Percentiles rank a stretch among this genome's conserved stretches.
These are phyloP conservation scores for Trichopria drosophilae DNA, from an alignment of 2,888 invertebrate genomes.

Conservation along the genomic window DNA sequence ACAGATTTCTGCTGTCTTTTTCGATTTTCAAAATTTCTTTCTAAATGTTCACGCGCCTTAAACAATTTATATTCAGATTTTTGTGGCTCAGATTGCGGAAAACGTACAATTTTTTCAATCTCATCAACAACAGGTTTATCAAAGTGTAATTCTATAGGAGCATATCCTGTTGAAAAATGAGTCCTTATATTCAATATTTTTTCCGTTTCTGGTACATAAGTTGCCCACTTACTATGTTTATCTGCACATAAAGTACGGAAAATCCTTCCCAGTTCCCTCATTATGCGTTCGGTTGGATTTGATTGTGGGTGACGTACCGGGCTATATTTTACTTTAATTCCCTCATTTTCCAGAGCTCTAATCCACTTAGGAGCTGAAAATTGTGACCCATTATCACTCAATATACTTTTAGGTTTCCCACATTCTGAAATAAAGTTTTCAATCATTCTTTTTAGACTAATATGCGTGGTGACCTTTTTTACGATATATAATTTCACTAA, in stretches of 20 bases:
- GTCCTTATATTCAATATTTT: slow-evolving; percentile 19
- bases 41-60: too few species aligned
- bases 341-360: background rate
- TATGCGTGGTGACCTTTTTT: slow-evolving; percentile 16
- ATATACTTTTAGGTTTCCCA: slow-evolving; percentile 16
- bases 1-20: too few species aligned
- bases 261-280: too few species aligned
- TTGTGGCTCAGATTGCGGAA: too few species aligned
- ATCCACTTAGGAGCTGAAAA: slow-evolving; percentile 20
- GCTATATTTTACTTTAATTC: background rate
- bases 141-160: slow-evolving; percentile 20
- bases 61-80: too few species aligned
- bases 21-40: too few species aligned
- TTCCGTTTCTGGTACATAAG: slow-evolving; percentile 20
- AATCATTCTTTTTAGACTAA: slow-evolving; percentile 15
- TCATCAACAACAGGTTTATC: slow-evolving; percentile 9
- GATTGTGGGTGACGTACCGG: slow-evolving; percentile 27
- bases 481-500: slow-evolving; percentile 17
- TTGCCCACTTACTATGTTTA: slow-evolving; percentile 25
- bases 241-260: too few species aligned
- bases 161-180: slow-evolving; percentile 18
- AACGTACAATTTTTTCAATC: too few species aligned
- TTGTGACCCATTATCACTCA: slow-evolving; percentile 24
- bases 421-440: slow-evolving; percentile 9
- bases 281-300: slow-evolving; percentile 27